phyloP scores from a whole-genome alignment of 2,113 vertebrate species.

The Ranitomeya imitator region DNA sequence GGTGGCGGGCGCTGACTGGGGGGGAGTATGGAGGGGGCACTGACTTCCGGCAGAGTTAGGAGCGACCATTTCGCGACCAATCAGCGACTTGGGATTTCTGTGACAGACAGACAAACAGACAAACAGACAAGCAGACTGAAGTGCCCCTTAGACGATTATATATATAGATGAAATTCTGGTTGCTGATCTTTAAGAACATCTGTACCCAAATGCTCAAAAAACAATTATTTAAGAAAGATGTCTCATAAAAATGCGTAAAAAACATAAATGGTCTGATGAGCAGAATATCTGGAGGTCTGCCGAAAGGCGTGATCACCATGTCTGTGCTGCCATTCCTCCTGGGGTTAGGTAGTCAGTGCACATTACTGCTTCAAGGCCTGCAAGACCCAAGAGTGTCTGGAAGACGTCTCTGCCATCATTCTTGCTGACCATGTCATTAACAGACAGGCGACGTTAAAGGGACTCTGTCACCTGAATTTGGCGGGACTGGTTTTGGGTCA shows the following conservation, averaged over 20 bases:
- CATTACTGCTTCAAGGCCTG: not conserved
- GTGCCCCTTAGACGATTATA: no score
- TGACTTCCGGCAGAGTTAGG: no score
- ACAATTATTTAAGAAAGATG: not conserved
- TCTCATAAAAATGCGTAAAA: not conserved
- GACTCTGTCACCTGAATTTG: no score
- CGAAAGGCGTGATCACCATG: not conserved
- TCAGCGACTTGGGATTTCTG: no score
- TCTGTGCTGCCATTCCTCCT: not conserved
- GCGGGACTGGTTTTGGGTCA: no score
- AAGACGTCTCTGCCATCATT: not conserved
- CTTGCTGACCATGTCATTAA: not conserved
- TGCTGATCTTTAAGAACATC: not conserved
- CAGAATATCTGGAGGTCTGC: not conserved
- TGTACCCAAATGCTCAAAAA: not conserved
- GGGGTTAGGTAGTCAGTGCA: not conserved
- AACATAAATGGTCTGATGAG: not conserved
- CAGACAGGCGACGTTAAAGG: not conserved
- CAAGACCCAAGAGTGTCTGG: not conserved
- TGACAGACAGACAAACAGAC: no score
- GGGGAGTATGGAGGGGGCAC: no score
- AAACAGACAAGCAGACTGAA: no score
- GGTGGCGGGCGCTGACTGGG: no score
- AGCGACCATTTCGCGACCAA: no score
- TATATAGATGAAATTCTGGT: slow-evolving; percentile 3